These are phyloP conservation scores for Pterobdella sp. DNA, from an alignment of 2,888 invertebrate species.

Conservation along the genomic window DNA sequence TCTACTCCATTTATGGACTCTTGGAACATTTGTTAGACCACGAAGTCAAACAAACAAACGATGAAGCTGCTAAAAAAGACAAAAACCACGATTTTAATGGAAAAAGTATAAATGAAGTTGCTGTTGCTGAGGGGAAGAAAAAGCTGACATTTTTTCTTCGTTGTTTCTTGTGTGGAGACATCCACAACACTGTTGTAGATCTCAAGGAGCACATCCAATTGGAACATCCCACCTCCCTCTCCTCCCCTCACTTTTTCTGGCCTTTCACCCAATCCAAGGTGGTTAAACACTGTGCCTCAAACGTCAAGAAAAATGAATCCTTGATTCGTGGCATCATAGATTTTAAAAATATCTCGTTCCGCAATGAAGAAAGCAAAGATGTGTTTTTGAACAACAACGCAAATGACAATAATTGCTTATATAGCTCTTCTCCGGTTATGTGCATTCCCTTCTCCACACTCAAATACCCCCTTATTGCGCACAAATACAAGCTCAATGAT, in stretches of 20 bases:
- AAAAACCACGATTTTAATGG: not conserved
- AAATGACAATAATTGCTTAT: too few relatives aligned
- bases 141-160: not conserved
- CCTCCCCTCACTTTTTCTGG: not conserved
- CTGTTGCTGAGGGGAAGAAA: not conserved
- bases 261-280: too few relatives aligned
- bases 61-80: not conserved
- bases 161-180: not conserved
- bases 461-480: not conserved
- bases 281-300: too few relatives aligned
- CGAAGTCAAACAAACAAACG: not conserved
- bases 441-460: not conserved
- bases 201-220: not conserved
- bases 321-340: too few relatives aligned
- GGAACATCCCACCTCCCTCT: not conserved
- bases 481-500: not conserved
- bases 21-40: slow-evolving; percentile 21
- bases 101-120: not conserved
- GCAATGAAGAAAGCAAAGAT: too few relatives aligned
- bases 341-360: too few relatives aligned
- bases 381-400: too few relatives aligned
- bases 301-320: too few relatives aligned
- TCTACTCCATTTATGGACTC: slow-evolving; percentile 29
- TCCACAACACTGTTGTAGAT: not conserved
- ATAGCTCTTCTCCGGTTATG: not conserved